Evolutionary conservation across 2,113 vertebrate species (phyloP).

Genomic region (Stigmatopora nigra): DNA sequence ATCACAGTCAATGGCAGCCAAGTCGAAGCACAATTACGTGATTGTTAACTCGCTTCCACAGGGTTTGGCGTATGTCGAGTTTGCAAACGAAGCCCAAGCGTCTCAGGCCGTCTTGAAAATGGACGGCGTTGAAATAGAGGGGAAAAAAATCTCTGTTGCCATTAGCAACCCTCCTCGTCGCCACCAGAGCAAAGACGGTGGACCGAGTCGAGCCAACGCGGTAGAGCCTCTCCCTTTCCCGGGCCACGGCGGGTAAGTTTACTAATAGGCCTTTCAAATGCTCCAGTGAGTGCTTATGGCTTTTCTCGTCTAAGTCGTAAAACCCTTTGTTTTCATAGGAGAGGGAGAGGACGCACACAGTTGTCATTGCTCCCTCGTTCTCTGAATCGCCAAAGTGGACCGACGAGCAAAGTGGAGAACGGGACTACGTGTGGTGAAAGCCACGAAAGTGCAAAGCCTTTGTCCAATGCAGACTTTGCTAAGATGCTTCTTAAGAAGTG

Average conservation of each 20-base stretch:
- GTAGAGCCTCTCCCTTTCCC: conserved; percentile 61
- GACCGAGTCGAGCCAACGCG: conserved; percentile 27
- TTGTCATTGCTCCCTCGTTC: conserved; percentile 86
- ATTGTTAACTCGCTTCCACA: conserved; percentile 40
- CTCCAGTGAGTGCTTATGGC: neutral
- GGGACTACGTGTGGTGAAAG: conserved; percentile 65
- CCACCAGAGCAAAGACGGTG: conserved; percentile 62
- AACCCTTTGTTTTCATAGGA: conserved; percentile 57
- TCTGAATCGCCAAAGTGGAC: conserved; percentile 72
- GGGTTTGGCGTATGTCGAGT: conserved; percentile 96
- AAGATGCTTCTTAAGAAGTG: conserved; percentile 88
- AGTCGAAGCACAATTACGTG: too few species aligned
- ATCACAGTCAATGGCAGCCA: too few species aligned
- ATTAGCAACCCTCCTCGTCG: conserved; percentile 91
- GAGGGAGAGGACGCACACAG: conserved; percentile 90
- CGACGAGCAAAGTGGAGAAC: conserved; percentile 73
- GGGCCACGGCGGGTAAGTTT: conserved; percentile 82
- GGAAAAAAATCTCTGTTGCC: conserved; percentile 81
- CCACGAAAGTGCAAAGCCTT: conserved; percentile 62
- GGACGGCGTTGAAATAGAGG: conserved; percentile 78
- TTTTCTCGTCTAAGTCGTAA: neutral
- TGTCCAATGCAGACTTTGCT: conserved; percentile 96
- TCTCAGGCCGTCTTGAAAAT: conserved; percentile 89
- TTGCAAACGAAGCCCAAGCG: conserved; percentile 81
- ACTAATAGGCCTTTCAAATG: neutral